Evolutionary conservation across 2,113 vertebrate genomes (phyloP), one percentile per base, ranked within the genome.

Genomic region (Vulpes lagopus): DNA sequence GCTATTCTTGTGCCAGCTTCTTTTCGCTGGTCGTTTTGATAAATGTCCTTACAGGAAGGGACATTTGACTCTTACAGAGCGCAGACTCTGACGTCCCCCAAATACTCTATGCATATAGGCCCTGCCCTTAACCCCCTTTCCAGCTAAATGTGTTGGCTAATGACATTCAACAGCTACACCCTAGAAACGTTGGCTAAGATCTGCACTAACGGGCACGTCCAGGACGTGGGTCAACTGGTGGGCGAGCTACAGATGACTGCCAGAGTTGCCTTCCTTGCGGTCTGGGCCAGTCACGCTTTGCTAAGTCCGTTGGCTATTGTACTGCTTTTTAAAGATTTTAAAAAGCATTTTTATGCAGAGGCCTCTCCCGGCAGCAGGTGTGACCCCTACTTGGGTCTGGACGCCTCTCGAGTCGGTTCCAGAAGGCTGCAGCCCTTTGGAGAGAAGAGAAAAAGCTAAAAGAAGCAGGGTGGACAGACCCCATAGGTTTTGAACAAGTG

Each of bases 151-250:
- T 11, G 1, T 38, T 49, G 30, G 83, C 65, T 96, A 97, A 97
- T 94, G 94, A 91, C 92, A 96, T 79, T 49, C 94, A 94, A 96
- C 97, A 97, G 78, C 84, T 94, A 97, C 94, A 94, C 94, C 95
- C 95, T 96, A 85, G 78, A 95, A 97, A 96, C 38, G 38, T 88
- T 91, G 83, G 69, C 90, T 94, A 88, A 67, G 85, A 89, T 84
- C 71, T 88, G 43, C 4, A 2, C 3, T 30, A 90, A 82, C 60
- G 67, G 82, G 78, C 85, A 92, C 25, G 57, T 91, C 62, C 32
- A 3, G 74, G 83, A 95, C 73, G 51, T 43, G 0, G 43, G 43
- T 88, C 95, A 94, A 95, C 92, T 65, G 89, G 82, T 95, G 85
- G 74, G 95, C 10, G 11, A 85, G 78, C 78, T 95, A 96, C 91